These are phyloP conservation scores for Lynx canadensis DNA, from an alignment of 2,113 vertebrate species.

Conservation along the genomic window DNA sequence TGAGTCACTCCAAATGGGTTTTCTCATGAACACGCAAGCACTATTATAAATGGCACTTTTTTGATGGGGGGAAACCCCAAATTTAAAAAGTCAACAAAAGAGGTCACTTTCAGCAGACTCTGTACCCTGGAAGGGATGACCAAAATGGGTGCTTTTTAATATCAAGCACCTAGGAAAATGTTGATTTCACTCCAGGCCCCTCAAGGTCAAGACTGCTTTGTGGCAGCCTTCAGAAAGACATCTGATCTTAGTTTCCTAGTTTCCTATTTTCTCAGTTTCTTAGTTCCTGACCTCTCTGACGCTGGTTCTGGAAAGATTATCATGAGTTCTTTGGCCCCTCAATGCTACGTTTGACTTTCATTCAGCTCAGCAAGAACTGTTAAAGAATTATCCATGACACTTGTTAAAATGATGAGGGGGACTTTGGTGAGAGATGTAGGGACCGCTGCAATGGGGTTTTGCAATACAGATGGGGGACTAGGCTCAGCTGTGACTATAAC, in stretches of 20 bases:
- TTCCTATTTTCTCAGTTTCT: background rate
- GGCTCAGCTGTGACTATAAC: background rate
- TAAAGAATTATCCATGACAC: background rate
- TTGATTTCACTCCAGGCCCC: background rate
- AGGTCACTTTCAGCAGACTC: background rate
- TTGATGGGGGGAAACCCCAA: rapidly evolving
- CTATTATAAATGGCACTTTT: background rate
- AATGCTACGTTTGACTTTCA: background rate
- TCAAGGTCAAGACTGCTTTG: background rate
- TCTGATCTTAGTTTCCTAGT: background rate
- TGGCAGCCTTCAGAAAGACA: background rate
- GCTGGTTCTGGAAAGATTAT: background rate
- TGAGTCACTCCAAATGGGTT: conserved; percentile 16
- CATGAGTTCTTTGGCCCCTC: background rate
- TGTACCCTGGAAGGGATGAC: background rate
- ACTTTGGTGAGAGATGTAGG: background rate
- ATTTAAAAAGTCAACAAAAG: conserved; percentile 8
- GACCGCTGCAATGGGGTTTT: background rate
- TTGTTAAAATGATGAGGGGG: background rate
- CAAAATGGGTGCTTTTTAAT: background rate
- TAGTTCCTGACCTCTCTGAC: background rate
- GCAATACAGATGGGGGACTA: background rate
- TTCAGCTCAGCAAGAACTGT: background rate
- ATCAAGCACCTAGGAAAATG: background rate
- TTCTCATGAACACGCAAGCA: background rate